phyloP scores from a whole-genome alignment of 2,797 vertebrate species.

The Balearica regulorum region DNA sequence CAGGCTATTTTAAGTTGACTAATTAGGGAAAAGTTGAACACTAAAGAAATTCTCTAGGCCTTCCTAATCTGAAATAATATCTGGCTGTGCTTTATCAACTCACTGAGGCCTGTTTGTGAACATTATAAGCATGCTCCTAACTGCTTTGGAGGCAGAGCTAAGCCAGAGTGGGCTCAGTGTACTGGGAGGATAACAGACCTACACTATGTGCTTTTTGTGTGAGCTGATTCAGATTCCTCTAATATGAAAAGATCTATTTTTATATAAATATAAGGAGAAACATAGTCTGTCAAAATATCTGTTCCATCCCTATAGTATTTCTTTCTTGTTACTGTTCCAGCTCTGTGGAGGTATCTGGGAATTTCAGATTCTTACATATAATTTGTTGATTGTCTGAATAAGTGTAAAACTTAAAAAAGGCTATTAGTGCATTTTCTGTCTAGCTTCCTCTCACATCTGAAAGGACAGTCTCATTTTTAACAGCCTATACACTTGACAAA shows the following conservation, averaged over 20 bases:
- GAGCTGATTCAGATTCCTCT: neutral
- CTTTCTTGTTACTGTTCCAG: neutral
- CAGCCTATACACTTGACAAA: neutral
- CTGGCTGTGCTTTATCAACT: conserved; percentile 9
- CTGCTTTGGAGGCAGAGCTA: neutral
- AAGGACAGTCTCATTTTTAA: neutral
- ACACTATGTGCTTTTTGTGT: neutral
- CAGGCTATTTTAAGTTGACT: conserved; percentile 11
- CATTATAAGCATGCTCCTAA: neutral
- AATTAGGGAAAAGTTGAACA: conserved; percentile 21
- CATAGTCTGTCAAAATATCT: neutral
- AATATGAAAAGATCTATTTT: neutral
- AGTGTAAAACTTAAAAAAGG: neutral
- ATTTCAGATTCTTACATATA: neutral
- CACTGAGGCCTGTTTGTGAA: neutral
- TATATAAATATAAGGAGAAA: neutral
- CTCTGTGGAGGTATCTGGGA: neutral
- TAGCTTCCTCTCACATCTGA: neutral
- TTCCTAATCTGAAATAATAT: conserved; percentile 35
- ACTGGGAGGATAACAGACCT: neutral
- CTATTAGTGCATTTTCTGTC: neutral
- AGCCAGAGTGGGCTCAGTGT: neutral
- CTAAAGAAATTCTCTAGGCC: conserved; percentile 2
- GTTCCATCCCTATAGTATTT: neutral
- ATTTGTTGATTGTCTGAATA: neutral